phyloP scores from a whole-genome alignment of 1,140 invertebrate species.

The Drosophila gunungcola region DNA sequence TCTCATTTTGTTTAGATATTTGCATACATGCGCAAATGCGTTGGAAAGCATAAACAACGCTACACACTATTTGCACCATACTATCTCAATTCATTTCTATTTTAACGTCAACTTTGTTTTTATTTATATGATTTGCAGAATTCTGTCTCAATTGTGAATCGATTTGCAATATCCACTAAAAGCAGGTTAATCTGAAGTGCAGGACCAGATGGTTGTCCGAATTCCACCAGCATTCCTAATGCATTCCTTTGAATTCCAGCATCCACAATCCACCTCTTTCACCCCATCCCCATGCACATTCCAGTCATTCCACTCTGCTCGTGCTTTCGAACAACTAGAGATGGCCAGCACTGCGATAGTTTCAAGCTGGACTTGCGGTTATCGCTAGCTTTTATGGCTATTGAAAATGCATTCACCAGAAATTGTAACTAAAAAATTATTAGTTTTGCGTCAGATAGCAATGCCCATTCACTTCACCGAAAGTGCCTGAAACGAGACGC shows the following conservation, averaged over 20 bases:
- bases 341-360: conserved; percentile 34
- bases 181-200: conserved; percentile 73
- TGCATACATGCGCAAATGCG: no score
- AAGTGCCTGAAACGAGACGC: conserved; percentile 71
- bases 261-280: neutral
- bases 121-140: conserved; percentile 76
- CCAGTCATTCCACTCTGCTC: neutral
- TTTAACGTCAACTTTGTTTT: conserved; percentile 52
- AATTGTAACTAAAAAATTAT: conserved; percentile 82
- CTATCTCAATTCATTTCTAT: no score
- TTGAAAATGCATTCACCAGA: conserved; percentile 70
- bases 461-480: conserved; percentile 84
- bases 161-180: conserved; percentile 76
- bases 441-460: conserved; percentile 84
- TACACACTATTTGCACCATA: no score
- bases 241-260: neutral
- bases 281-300: neutral
- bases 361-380: conserved; percentile 61
- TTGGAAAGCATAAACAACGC: no score
- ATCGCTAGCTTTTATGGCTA: conserved; percentile 64
- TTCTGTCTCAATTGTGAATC: conserved; percentile 71
- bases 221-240: conserved; percentile 6
- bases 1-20: no score
- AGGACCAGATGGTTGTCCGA: conserved; percentile 29
- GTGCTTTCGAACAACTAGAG: conserved; percentile 24